Evolutionary conservation across 2,888 invertebrate species (phyloP), one percentile per base, ranked within the genome.

Genomic region (Fragum whitleyi): DNA sequence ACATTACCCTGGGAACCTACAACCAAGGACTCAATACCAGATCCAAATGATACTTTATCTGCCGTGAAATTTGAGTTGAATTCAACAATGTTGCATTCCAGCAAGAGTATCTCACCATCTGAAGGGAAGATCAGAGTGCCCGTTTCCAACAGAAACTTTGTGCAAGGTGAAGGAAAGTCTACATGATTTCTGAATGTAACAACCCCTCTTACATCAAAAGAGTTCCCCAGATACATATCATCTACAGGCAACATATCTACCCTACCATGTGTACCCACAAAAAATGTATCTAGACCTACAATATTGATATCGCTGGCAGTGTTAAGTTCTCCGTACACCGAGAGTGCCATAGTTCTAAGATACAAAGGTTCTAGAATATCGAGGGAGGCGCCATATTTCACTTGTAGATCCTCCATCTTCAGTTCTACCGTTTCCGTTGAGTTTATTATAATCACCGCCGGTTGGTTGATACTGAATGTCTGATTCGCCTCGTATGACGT

Each of bases 51-150:
- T 5, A 90, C 74, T 14, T 23, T 77, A n/a, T 85, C 87, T 7
- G 88, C 85, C 16, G 77, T 51, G 73, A 89, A 87, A 2, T 47
- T 39, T 16, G 86, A 83, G 73, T 90, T 88, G 21, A 90, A 82
- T 68, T 81, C 79, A 16, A 90, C 85, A 28, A 47, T 76, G 16
- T 47, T 47, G 79, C 90, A 90, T 69, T 86, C 86, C 23, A 90
- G 32, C n/a, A 72, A 81, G 9, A 86, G 69, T 19, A 70, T 74
- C 21, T 87, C 78, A n/a, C 67, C 53, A 1, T 74, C 78, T 0
- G 65, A 68, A 3, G 83, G 81, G 87, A 86, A 89, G 0, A 70
- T 69, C 0, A 89, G 36, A 0, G 36, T 51, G n/a, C 68, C 51
- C 23, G 86, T 85, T 19, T 83, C 82, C 5, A 89, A 68, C 2